Base-by-base conservation (phyloP, 2,888 invertebrate genomes). In the Julus scanicus region DNA sequence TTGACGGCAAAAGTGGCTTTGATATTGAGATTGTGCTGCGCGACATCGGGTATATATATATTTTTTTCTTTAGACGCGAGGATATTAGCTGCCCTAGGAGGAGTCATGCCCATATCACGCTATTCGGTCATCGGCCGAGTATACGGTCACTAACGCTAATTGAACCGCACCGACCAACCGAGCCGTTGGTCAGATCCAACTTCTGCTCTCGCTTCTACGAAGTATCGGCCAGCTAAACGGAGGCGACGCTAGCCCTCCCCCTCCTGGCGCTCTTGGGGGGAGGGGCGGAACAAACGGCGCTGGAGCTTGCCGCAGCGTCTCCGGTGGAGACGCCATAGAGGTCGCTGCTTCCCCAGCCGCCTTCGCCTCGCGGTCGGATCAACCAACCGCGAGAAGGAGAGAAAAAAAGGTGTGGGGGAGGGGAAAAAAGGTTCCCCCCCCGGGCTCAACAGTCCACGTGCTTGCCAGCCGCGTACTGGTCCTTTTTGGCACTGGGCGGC, bases 401-500 rank as follows among this genome's bases (percentile, higher is more conserved):
- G 57, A 15, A 57, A 57, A 57, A 57, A 57, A 57, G n/a, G n/a
- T 17, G 57, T 4, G 15, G 15, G 57, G 57, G 13, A 17, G 57
- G 0, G 57, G 15, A 13, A 57, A 0, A 17, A 17, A 17, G 1
- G 57, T 57, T 17, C 15, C 17, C 15, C 84, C 84, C 84, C 11
- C 13, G 5, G 11, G 84, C 87, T 89, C 87, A 89, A 89, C 89
- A 89, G 86, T 89, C 89, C 29, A 87, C 83, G 37, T 89, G 89
- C 57, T 88, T 88, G 44, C 86, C 88, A 0, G 88, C 84, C n/a
- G 49, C 49, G 17, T 84, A 84, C 48, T 89, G 86, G 37, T 89
- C 88, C 86, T 90, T 90, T 88, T 89, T 90, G 53, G 89, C 89
- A 83, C 89, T 90, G 83, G 90, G 90, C 44, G 90, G 90, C 84